phyloP scores from a whole-genome alignment of 2,888 invertebrate species.

The Acrobasis suavella region DNA sequence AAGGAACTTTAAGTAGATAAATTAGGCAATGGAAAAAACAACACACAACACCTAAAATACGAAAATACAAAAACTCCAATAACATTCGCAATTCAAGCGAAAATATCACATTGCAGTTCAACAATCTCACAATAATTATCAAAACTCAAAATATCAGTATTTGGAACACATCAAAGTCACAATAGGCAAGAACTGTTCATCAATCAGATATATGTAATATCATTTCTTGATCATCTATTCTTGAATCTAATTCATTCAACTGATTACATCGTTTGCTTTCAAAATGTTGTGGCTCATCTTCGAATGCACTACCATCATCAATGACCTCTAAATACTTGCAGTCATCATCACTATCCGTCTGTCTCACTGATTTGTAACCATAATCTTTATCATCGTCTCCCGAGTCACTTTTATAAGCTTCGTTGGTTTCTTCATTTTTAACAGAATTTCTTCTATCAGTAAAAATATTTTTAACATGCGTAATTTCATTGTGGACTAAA shows the following conservation, averaged over 20 bases:
- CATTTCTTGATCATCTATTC: conserved; percentile 33
- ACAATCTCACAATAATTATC: neutral
- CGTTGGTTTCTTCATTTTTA: conserved; percentile 48
- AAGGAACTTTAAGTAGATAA: conserved; percentile 15
- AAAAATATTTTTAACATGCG: conserved; percentile 54
- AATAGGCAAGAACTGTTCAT: conserved; percentile 23
- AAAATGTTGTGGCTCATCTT: conserved; percentile 33
- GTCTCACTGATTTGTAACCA: conserved; percentile 51
- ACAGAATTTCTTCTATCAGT: conserved; percentile 51
- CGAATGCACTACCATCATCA: conserved; percentile 70
- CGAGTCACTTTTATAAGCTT: conserved; percentile 52
- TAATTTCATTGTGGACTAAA: conserved; percentile 48
- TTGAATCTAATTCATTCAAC: conserved; percentile 43
- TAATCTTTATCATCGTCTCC: conserved; percentile 48
- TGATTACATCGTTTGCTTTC: conserved; percentile 39
- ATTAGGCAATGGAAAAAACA: neutral
- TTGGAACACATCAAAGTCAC: conserved; percentile 1
- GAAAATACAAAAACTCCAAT: neutral
- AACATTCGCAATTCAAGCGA: neutral
- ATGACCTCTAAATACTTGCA: conserved; percentile 69
- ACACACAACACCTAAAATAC: conserved; percentile 1
- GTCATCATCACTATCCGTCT: conserved; percentile 65
- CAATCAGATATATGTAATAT: conserved; percentile 44
- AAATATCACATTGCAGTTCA: conserved; percentile 3
- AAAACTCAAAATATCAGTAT: neutral